These are phyloP conservation scores for Phymanthus crucifer DNA, from an alignment of 92 coral and sea anemone genomes.

Conservation along the genomic window DNA sequence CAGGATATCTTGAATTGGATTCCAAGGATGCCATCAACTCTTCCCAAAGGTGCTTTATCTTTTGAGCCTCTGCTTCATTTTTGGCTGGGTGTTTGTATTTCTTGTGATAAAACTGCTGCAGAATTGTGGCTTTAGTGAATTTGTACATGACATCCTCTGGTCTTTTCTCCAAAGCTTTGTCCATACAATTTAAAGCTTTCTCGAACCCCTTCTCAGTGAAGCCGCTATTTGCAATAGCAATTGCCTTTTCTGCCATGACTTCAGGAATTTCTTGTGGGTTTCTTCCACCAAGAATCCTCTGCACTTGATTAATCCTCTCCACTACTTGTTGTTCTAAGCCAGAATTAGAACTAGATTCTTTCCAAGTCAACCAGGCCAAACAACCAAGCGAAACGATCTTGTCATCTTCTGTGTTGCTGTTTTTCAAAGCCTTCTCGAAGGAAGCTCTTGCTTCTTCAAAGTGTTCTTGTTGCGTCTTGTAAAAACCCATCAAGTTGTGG, in stretches of 20 bases:
- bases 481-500: constrained; percentile 10
- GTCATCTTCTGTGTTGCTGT: constrained; percentile 7
- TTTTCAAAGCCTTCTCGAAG: constrained; percentile 1
- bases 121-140: neutral
- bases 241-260: constrained; percentile 20
- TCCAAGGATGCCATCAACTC: neutral
- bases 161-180: constrained; percentile 1
- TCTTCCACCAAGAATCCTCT: constrained; percentile 8
- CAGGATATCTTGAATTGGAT: neutral
- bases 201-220: neutral
- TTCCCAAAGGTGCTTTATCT: constrained; percentile 8
- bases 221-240: constrained; percentile 4
- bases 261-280: constrained; percentile 9
- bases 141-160: neutral
- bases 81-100: neutral
- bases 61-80: neutral
- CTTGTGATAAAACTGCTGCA: neutral
- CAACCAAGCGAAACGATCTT: neutral
- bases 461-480: constrained; percentile 5
- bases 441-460: neutral
- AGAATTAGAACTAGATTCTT: constrained; percentile 5
- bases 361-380: constrained; percentile 13
- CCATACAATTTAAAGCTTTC: neutral
- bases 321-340: neutral
- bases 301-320: neutral